Conservation (phyloP, 2,797 vertebrate species). For the Aldrovandia affinis region DNA sequence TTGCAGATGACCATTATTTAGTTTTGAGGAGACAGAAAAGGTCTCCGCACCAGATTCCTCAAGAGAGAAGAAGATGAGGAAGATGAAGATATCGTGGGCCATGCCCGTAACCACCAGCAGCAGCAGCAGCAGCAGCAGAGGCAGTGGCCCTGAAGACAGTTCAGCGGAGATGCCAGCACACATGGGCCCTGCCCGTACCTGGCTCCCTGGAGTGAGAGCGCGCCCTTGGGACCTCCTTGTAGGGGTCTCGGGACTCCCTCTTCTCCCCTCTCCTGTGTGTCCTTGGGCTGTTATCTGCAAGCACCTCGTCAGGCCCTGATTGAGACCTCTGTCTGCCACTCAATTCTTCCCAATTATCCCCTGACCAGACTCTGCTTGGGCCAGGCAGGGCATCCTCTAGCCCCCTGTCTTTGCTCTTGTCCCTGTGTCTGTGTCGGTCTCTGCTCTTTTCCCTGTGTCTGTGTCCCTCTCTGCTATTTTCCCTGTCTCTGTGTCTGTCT, state of each 20-base stretch:
- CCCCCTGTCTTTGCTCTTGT: conserved; percentile 59
- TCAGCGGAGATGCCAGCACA: conserved; percentile 22
- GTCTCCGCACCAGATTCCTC: conserved; percentile 3
- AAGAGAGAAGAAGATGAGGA: conserved; percentile 21
- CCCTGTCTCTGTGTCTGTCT: conserved; percentile 28
- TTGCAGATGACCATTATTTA: neutral
- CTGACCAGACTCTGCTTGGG: conserved; percentile 37
- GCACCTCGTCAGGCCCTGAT: conserved; percentile 62
- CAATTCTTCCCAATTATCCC: conserved; percentile 54
- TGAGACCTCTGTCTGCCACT: conserved; percentile 49
- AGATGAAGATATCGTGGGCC: conserved; percentile 39
- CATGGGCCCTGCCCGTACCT: conserved; percentile 61
- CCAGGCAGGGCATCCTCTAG: conserved; percentile 43
- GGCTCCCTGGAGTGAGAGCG: conserved; percentile 57
- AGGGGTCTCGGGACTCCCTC: conserved; percentile 45
- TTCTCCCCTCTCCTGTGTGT: conserved; percentile 45
- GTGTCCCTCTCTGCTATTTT: conserved; percentile 11
- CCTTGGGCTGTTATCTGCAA: conserved; percentile 54
- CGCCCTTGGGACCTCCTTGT: conserved; percentile 53
- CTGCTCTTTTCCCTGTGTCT: conserved; percentile 22
- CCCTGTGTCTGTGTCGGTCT: conserved; percentile 32
- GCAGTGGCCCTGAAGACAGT: conserved; percentile 21
- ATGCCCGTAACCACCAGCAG: conserved; percentile 64
- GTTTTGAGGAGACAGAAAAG: neutral
- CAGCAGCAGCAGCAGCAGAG: conserved; percentile 20